These are phyloP conservation scores for Catostomus latipinnis DNA, from an alignment of 2,797 vertebrate species.

Conservation along the genomic window DNA sequence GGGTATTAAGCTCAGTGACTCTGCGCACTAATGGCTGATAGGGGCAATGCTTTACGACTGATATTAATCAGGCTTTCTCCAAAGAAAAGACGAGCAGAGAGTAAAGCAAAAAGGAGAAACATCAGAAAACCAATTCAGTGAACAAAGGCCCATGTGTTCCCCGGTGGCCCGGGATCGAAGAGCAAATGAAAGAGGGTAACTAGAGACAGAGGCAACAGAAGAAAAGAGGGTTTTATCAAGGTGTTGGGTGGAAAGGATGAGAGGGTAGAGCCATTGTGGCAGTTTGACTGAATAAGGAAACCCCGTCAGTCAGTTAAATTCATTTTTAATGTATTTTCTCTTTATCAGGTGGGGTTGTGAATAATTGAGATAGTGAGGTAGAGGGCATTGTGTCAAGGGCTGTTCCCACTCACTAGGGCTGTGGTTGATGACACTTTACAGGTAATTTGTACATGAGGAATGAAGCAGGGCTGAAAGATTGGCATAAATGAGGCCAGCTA, in stretches of 20 bases:
- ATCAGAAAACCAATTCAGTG: slow-evolving; percentile 77
- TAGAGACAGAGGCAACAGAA: slow-evolving; percentile 61
- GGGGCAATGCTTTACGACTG: slow-evolving; percentile 67
- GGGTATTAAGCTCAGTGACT: slow-evolving; percentile 72
- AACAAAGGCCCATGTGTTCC: slow-evolving; percentile 76
- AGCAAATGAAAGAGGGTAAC: slow-evolving; percentile 60
- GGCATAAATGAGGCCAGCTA: background rate
- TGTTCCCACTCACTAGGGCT: slow-evolving; percentile 65
- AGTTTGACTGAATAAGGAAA: slow-evolving; percentile 26
- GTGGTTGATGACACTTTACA: background rate
- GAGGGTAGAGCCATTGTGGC: slow-evolving; percentile 29
- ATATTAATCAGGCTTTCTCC: slow-evolving; percentile 73
- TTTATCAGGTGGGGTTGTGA: slow-evolving; percentile 23
- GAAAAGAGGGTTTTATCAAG: slow-evolving; percentile 68
- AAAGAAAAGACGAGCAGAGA: slow-evolving; percentile 64
- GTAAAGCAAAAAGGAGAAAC: slow-evolving; percentile 67
- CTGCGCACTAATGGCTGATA: slow-evolving; percentile 62
- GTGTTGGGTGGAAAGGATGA: slow-evolving; percentile 67
- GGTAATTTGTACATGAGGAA: slow-evolving; percentile 7
- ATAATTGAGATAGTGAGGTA: slow-evolving; percentile 35
- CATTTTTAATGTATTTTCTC: slow-evolving; percentile 32
- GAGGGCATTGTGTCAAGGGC: slow-evolving; percentile 69
- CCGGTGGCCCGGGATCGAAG: slow-evolving; percentile 67
- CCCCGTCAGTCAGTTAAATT: slow-evolving; percentile 40
- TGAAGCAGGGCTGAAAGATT: background rate